phyloP scores from a whole-genome alignment of 2,888 invertebrate species.

The Vandiemenella viatica region DNA sequence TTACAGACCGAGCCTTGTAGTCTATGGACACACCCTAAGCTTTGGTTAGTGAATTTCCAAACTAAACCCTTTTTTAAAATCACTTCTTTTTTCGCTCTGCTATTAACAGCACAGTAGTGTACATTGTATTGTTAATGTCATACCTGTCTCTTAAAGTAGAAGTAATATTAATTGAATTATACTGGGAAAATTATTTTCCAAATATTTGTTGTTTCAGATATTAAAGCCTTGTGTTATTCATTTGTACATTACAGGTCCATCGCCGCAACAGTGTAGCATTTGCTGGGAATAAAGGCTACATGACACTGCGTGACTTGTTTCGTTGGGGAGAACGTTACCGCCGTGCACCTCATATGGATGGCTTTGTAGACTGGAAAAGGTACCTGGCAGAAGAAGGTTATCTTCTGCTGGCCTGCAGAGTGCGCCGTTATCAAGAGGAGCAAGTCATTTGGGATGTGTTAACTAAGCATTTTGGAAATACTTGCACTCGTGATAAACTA shows the following conservation, averaged over 20 bases:
- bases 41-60: too few relatives aligned
- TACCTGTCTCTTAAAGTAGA: too few relatives aligned
- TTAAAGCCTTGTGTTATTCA: background rate
- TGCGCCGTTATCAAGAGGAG: constrained; percentile 69
- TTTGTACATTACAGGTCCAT: constrained; percentile 30
- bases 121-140: too few relatives aligned
- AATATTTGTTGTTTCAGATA: background rate
- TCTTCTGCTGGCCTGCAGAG: constrained; percentile 82
- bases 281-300: constrained; percentile 79
- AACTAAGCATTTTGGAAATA: constrained; percentile 62
- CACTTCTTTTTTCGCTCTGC: too few relatives aligned
- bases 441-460: constrained; percentile 65
- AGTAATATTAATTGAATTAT: too few relatives aligned
- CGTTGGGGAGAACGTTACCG: constrained; percentile 93
- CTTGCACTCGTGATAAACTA: constrained; percentile 50
- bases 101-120: too few relatives aligned
- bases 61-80: too few relatives aligned
- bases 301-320: constrained; percentile 88
- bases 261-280: constrained; percentile 77
- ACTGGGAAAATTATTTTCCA: background rate
- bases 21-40: too few relatives aligned
- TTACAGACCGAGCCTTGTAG: too few relatives aligned
- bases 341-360: constrained; percentile 43
- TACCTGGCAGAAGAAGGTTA: constrained; percentile 91
- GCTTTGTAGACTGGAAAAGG: constrained; percentile 89